Base-by-base conservation (phyloP, 2,113 vertebrate species). In the Lampris megalopsis region DNA sequence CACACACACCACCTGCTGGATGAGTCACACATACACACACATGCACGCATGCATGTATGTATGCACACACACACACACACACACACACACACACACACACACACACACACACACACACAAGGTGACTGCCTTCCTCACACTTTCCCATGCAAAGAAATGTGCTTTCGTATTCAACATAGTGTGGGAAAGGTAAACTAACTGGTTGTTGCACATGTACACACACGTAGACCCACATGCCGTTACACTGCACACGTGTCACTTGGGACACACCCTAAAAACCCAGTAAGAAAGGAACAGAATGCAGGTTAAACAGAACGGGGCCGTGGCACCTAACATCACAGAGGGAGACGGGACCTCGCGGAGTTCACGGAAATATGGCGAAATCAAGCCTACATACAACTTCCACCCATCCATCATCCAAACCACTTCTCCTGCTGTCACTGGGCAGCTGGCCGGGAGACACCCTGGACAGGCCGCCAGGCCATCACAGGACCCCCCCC, bases 101-200 rank as follows among this genome's bases (percentile, higher is more conserved):
- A 61, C 74, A n/a, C n/a, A 56, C 45, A 61, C 74, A 0, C 56
- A 48, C 56, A 61, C 11, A 11, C 48, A 24, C 6, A 36, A 49
- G 36, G 43, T 53, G 5, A 43, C 81, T 37, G 7, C 68, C 43
- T 69, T 59, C 50, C 56, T 49, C 53, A 75, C 3, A 37, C 50
- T 60, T 60, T 75, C 47, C 54, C 3, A 3, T 11, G 47, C 61
- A 43, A n/a, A 11, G 1, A 36, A 5, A 24, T 47, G 7, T n/a
- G 54, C 63, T 53, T 56, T 45, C 45, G 63, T 4, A 36, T 36
- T 53, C n/a, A 69, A 36, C 56, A 60, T 13, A 68, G 0, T 3
- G 63, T 49, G 63, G 63, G 48, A 83, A 80, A 77, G 3, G 73
- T 81, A 78, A 81, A 73, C 65, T 86, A 60, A 76, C 35, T 1